Percentiles rank a stretch among this genome's conserved stretches.
phyloP scores from a whole-genome alignment of 2,113 vertebrate genomes.

The Phainopepla nitens region DNA sequence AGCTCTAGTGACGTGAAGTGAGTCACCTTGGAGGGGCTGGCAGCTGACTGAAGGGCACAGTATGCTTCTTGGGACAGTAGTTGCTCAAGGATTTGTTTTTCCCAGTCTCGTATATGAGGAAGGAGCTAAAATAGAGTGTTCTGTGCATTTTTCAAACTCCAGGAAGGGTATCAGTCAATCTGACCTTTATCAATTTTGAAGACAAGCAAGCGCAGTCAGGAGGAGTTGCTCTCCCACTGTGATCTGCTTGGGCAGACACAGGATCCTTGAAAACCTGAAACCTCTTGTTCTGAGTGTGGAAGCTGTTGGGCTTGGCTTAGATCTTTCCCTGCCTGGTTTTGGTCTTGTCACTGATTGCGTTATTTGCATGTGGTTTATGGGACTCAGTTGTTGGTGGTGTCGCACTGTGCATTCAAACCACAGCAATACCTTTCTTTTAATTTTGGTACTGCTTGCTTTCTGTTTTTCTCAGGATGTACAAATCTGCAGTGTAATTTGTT shows the following conservation, averaged over 20 bases:
- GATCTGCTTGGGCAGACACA: not conserved
- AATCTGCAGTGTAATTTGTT: slow-evolving; percentile 20
- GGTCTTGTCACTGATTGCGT: not conserved
- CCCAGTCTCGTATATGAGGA: not conserved
- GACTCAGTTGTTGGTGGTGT: not conserved
- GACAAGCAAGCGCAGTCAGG: not conserved
- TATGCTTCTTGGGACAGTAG: not conserved
- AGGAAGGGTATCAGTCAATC: not conserved
- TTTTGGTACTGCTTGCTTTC: not conserved
- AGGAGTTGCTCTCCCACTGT: not conserved
- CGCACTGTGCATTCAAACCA: not conserved
- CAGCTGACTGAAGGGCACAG: not conserved
- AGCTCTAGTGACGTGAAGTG: not conserved
- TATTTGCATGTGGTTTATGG: not conserved
- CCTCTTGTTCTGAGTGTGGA: not conserved
- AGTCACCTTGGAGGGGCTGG: not conserved
- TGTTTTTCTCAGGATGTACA: slow-evolving; percentile 28
- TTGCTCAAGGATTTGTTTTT: not conserved
- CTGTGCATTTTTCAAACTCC: not conserved
- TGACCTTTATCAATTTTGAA: not conserved
- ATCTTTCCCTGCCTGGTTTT: not conserved
- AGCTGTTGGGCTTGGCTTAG: not conserved
- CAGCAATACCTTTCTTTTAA: not conserved
- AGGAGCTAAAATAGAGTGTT: not conserved
- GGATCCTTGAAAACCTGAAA: not conserved